Conservation (phyloP, 2,797 vertebrate species). For the Gambelia wislizenii region DNA sequence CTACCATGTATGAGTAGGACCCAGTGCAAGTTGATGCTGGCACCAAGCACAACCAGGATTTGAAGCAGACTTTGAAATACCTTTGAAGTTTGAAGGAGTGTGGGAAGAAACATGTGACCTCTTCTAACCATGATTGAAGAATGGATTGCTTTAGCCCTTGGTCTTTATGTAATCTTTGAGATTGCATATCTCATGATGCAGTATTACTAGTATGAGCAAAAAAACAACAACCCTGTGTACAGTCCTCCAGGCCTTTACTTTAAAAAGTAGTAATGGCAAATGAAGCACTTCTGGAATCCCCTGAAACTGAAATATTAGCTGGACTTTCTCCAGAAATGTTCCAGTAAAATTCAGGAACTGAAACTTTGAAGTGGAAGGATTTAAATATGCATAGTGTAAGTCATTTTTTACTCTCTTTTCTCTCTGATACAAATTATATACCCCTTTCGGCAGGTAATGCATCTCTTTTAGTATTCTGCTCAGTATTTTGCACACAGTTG, state of each 20-base stretch:
- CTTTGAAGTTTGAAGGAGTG: no score
- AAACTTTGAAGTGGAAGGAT: neutral
- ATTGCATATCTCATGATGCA: neutral
- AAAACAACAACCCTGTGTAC: neutral
- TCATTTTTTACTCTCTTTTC: neutral
- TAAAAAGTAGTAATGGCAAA: neutral
- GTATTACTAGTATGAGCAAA: neutral
- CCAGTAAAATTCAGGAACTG: neutral
- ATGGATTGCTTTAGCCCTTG: neutral
- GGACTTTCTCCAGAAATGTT: neutral
- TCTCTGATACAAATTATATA: neutral
- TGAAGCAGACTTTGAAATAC: neutral
- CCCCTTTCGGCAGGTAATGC: neutral
- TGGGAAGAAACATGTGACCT: no score
- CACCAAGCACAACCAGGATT: neutral
- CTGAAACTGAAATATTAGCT: neutral
- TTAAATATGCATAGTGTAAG: neutral
- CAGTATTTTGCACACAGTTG: neutral
- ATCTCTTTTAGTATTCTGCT: neutral
- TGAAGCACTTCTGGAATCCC: neutral
- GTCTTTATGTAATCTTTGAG: neutral
- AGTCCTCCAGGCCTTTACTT: neutral
- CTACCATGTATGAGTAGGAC: neutral
- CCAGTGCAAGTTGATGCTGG: neutral
- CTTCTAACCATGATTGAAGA: neutral